Conservation (phyloP, 2,113 vertebrate genomes). For the Prochilodus magdalenae region DNA sequence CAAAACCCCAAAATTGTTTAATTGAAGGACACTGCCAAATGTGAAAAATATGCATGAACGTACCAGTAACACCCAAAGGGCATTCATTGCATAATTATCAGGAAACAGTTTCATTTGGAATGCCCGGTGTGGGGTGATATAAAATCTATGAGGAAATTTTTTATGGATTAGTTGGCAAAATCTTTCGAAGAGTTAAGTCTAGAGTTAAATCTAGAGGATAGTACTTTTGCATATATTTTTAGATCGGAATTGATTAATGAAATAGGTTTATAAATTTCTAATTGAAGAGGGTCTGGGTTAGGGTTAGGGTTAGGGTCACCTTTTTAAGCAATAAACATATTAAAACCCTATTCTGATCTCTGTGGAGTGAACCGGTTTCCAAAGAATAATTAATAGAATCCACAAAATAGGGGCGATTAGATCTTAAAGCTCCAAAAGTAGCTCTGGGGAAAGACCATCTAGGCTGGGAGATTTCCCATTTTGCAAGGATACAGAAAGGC, state of each 20-base stretch:
- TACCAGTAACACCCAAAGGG: too few relatives aligned
- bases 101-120: too few relatives aligned
- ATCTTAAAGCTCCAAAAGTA: too few relatives aligned
- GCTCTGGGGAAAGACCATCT: conserved; percentile 6
- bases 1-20: too few relatives aligned
- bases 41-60: too few relatives aligned
- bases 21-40: too few relatives aligned
- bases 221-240: conserved; percentile 7
- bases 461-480: conserved; percentile 1
- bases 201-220: not conserved
- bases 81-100: too few relatives aligned
- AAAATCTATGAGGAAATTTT: not conserved
- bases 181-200: not conserved
- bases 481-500: conserved; percentile 35
- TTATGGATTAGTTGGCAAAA: not conserved
- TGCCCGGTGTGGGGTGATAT: too few relatives aligned
- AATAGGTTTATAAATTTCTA: not conserved
- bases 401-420: too few relatives aligned
- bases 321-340: conserved; percentile 4
- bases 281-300: not conserved
- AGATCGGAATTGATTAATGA: conserved; percentile 11
- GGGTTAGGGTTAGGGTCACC: too few relatives aligned
- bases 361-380: too few relatives aligned
- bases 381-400: too few relatives aligned
- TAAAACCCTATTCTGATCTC: conserved; percentile 9